Base-by-base conservation (phyloP, 2,797 vertebrate species). In the Falco peregrinus region DNA sequence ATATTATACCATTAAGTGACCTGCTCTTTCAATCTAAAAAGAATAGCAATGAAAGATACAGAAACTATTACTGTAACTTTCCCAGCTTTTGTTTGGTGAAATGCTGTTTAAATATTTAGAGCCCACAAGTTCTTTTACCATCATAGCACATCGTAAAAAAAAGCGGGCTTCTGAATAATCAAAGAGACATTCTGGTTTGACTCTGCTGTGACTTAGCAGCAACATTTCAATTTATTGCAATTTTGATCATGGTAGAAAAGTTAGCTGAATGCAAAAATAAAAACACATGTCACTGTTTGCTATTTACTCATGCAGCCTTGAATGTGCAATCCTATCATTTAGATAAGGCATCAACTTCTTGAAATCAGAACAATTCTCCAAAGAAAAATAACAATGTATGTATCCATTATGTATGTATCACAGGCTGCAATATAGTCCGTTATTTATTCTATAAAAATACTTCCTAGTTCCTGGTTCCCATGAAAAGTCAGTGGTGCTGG, bases 91-190 rank as follows among this genome's bases (percentile, higher is more conserved):
- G 70, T 83, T 76, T 87, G 64, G 77, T 53, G 69, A 96, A 92
- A 91, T 67, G 26, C 61, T 92, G 67, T 86, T 94, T 86, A 92
- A 95, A 84, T 94, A 95, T 86, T 92, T 94, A 93, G 89, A 75
- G 48, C 59, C 39, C 69, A 51, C 35, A 70, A 87, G 79, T 67
- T 67, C 63, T 86, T 91, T 74, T 83, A 84, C 81, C 50, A 64
- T 90, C 85, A 63, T 7, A 95, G 48, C 25, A 67, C 48, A 24
- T 9, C 47, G 48, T 73, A 93, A 11, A 50, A 87, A 87, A 93
- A 85, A 95, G 28, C 79, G 93, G 59, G 24, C 26, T 73, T 76
- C 59, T 59, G 57, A 94, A 85, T 76, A 93, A 78, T 90, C 84
- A 67, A 85, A 80, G 28, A 50, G 73, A 91, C 54, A 75, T 25